Percentiles rank a stretch among this genome's conserved stretches.
These are phyloP conservation scores for Lepidocolaptes lacrymiger DNA, from an alignment of 2,797 vertebrate species.

Conservation along the genomic window DNA sequence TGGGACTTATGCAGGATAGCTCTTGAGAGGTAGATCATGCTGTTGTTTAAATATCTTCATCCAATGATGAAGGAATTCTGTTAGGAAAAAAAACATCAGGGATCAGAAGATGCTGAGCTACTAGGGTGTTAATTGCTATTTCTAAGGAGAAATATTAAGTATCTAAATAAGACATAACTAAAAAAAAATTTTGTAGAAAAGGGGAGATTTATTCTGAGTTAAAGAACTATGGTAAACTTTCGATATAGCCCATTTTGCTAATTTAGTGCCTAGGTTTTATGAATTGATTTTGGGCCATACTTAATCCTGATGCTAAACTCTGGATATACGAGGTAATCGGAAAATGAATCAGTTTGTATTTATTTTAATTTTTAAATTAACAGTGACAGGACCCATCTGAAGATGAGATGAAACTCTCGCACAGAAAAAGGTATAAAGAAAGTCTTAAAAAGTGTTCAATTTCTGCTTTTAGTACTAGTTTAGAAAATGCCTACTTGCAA, in stretches of 20 bases:
- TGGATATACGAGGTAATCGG: background rate
- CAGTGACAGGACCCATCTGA: background rate
- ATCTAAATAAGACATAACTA: background rate
- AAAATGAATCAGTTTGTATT: background rate
- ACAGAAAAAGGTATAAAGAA: background rate
- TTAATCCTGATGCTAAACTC: background rate
- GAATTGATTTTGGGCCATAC: background rate
- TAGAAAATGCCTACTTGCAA: background rate
- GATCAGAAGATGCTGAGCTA: background rate
- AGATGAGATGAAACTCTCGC: rapidly evolving
- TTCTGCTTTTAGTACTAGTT: background rate
- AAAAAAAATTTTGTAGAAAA: background rate
- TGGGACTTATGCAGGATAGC: background rate
- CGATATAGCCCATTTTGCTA: background rate
- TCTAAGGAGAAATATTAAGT: background rate
- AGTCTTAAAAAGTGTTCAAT: background rate
- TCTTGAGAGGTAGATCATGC: background rate
- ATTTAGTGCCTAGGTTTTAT: background rate
- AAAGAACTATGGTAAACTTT: background rate
- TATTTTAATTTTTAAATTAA: background rate
- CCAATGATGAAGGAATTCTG: background rate
- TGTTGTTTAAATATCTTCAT: background rate
- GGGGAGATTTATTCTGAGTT: background rate
- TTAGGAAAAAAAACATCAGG: background rate
- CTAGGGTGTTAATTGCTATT: background rate